Base-by-base conservation (phyloP, 92 coral and sea anemone species). In the Epizoanthus fatuus region DNA sequence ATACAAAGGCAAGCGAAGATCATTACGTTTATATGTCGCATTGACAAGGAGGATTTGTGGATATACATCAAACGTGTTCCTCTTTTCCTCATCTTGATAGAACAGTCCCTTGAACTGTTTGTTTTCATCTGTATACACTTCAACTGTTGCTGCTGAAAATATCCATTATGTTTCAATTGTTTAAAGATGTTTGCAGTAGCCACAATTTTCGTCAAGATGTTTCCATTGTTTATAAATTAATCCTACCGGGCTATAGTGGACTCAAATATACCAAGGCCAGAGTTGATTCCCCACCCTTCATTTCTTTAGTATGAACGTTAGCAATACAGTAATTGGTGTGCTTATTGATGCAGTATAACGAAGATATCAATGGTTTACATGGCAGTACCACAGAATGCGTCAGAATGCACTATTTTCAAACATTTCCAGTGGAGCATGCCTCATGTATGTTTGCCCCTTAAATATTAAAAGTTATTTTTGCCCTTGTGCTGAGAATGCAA, bases 1-100 rank as follows among this genome's bases (percentile, higher is more conserved):
- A 40, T 81, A 87, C 56, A 88, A 35, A 3, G 88, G 88, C 62
- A 82, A 45, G 54, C 88, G 64, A 64, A 88, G 92, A 60, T 88
- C 63, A 62, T 81, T 63, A 4, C 82, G 92, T 74, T 88, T 83
- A 51, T 88, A 88, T 1, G 85, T 86, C 4, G 84, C 84, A 64
- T 77, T 64, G 12, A 77, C 54, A 4, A 77, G 64, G 12, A 81
- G 87, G 47, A 81, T 80, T 72, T 81, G 72, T 56, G 83, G 82
- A 58, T 81, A 71, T 57, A 51, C 19, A 3, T 74, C 54, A 22
- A 22, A 22, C 25, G 25, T 22, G 25, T 22, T 22, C 25, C 25
- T 22, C 80, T 79, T 77, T 62, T 77, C 63, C 47, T 77, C 64
- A 57, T 86, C 86, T 76, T 76, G 90, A 42, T 77, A 84, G 37